Evolutionary conservation across 1,140 invertebrate species (phyloP), one percentile per base, ranked within the genome.

Genomic region (Scaptomyza hsui): DNA sequence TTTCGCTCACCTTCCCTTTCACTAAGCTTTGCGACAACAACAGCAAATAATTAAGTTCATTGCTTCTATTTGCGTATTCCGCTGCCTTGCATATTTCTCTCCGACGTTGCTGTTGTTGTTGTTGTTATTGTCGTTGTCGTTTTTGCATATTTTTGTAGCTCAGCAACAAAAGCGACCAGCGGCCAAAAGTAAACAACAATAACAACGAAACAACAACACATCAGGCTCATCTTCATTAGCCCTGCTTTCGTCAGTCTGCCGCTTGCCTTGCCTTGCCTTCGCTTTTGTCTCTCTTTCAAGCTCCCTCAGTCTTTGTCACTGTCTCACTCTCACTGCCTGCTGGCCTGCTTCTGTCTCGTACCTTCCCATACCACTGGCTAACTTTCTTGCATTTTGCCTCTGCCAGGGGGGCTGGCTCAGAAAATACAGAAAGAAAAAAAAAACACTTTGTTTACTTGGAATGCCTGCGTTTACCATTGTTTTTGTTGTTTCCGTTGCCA

Each of bases 11-110:
- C 65, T 59, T 63, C 53, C 44, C 59, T 69, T 61, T 74, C 55
- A 19, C 41, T 55, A 61, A 62, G 53, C 67, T 53, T 35, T 49
- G 29, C 60, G 32, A 52, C 35, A 73, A 63, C 70, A 85, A 61
- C 65, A 85, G 80, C 83, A 83, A 83, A 86, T 89, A 89, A 89
- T 89, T 89, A 89, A 89, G 83, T 89, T 89, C 83, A 89, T 89
- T 89, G 83, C 83, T 89, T 89, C 79, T 77, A 85, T 83, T 79
- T 83, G 65, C 74, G 67, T 83, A 85, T 75, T 78, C 69, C 41
- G 63, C 74, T 71, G 80, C 72, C 60, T 71, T 82, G 71, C 71
- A 78, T 77, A 41, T 59, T 56, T 63, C 45, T 62, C 56, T 24
- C 18, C 64, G 45, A 18, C 64, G 39, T 39, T 51, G 32, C 57